Evolutionary conservation across 30 jellyfish, hydroid and myxozoan genomes (phyloP).

Genomic region (Aurelia coerulea): DNA sequence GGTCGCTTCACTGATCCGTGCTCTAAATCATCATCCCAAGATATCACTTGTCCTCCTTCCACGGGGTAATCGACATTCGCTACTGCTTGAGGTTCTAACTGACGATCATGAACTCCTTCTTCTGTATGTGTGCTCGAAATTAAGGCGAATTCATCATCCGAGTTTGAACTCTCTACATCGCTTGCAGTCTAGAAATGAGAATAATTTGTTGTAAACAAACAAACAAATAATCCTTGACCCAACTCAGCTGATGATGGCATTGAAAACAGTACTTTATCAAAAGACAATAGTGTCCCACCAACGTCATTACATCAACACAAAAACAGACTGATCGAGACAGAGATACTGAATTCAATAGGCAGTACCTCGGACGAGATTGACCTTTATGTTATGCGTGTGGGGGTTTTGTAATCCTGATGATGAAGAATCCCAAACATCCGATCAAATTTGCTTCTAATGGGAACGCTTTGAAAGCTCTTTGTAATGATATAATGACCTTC

Average conservation of each 20-base stretch:
- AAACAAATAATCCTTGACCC: neutral
- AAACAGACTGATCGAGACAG: too few relatives aligned
- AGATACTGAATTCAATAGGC: too few relatives aligned
- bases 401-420: neutral
- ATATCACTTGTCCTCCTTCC: conserved; percentile 77
- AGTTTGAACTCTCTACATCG: conserved; percentile 44
- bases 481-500: too few relatives aligned
- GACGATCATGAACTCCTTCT: neutral
- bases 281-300: neutral
- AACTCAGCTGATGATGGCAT: neutral
- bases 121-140: conserved; percentile 4
- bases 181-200: conserved; percentile 15
- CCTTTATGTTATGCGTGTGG: conserved; percentile 6
- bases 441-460: neutral
- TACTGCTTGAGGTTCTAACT: conserved; percentile 19
- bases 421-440: conserved; percentile 29
- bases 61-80: conserved; percentile 69
- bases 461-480: neutral
- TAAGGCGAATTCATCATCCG: conserved; percentile 52
- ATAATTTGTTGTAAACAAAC: neutral
- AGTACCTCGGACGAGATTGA: neutral
- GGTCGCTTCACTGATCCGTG: conserved; percentile 86
- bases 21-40: conserved; percentile 85
- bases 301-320: too few relatives aligned
- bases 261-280: neutral